A percentile compares a stretch with the other conserved stretches of the same genome.
phyloP scores from a whole-genome alignment of 1,140 invertebrate genomes.

The Drosophila melanogaster region Release_6_plus_ISO1_MT NT_037436.4:6728001-6728500 shows the following conservation, averaged over 20 bases:
- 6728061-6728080: slow-evolving; percentile 20
- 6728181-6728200: slow-evolving; percentile 67
- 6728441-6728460: slow-evolving; percentile 25
- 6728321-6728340: not conserved
- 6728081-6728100: slow-evolving; percentile 21
- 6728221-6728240: slow-evolving; percentile 31
- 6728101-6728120: slow-evolving; percentile 22
- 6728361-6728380: slow-evolving; percentile 45
- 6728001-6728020: slow-evolving; percentile 53
- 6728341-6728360: slow-evolving; percentile 4
- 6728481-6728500: slow-evolving; percentile 71
- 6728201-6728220: slow-evolving; percentile 54
- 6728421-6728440: slow-evolving; percentile 29
- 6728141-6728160: slow-evolving; percentile 14
- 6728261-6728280: slow-evolving; percentile 44
- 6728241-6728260: slow-evolving; percentile 35
- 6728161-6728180: slow-evolving; percentile 27
- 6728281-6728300: slow-evolving; percentile 35
- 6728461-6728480: slow-evolving; percentile 66
- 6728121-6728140: slow-evolving; percentile 11
- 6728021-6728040: slow-evolving; percentile 45
- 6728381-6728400: slow-evolving; percentile 37
- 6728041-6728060: slow-evolving; percentile 33
- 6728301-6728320: slow-evolving; percentile 25
- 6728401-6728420: not conserved